Percentiles rank a stretch among this genome's conserved stretches.
phyloP scores from a whole-genome alignment of 2,888 invertebrate species.

The Crematogaster levior region DNA sequence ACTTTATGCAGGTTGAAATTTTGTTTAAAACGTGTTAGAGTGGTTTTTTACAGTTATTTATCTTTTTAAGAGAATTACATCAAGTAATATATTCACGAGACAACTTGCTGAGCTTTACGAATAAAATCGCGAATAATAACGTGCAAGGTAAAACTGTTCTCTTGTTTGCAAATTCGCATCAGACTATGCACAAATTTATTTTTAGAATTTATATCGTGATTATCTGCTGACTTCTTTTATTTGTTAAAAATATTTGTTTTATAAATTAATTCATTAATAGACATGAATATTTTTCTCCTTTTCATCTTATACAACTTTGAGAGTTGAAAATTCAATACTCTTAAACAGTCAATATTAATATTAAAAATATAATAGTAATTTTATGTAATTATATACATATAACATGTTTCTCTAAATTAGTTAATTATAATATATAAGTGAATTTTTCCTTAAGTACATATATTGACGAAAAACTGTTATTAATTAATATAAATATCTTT shows the following conservation, averaged over 20 bases:
- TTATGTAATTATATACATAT: no score
- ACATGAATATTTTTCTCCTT: not conserved
- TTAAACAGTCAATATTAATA: not conserved
- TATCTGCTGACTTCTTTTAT: not conserved
- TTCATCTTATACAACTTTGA: not conserved
- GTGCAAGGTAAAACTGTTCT: not conserved
- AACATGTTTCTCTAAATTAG: not conserved
- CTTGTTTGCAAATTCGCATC: not conserved
- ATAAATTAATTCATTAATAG: not conserved
- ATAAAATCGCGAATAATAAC: conserved; percentile 1
- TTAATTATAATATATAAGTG: not conserved
- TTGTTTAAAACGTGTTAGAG: not conserved
- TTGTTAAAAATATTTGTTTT: not conserved
- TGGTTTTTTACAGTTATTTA: conserved; percentile 10
- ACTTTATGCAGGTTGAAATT: not conserved
- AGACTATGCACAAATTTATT: not conserved
- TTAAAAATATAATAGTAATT: not conserved
- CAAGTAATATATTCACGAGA: conserved; percentile 2
- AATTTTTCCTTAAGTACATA: not conserved
- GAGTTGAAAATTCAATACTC: no score
- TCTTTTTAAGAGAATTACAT: conserved; percentile 16
- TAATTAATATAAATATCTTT: not conserved
- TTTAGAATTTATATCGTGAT: not conserved
- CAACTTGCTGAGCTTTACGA: conserved; percentile 5
- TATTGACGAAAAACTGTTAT: not conserved